Evolutionary conservation across 2,888 invertebrate genomes (phyloP), one percentile per base, ranked within the genome.

Genomic region (Chesias legatella): DNA sequence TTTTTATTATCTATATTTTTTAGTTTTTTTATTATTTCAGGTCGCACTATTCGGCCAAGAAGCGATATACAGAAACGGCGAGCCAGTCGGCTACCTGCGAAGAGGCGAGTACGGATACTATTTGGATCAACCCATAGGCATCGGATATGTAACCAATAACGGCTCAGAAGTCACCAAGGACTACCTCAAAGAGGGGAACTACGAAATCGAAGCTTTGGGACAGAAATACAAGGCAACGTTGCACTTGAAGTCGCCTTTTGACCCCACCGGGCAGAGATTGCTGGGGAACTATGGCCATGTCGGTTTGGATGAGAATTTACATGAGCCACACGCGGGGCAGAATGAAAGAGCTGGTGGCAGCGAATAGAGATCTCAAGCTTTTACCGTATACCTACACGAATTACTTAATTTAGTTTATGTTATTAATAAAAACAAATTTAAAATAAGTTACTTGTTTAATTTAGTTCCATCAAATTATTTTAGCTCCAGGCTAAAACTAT

Each of bases 1-100:
- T n/a, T n/a, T n/a, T n/a, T n/a, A n/a, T n/a, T n/a, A n/a, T n/a
- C n/a, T n/a, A n/a, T n/a, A n/a, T n/a, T n/a, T n/a, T n/a, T n/a
- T n/a, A n/a, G n/a, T n/a, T n/a, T n/a, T n/a, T n/a, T n/a, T n/a
- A n/a, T n/a, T n/a, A 11, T 63, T 60, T 10, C 75, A 92, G 78
- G 82, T 94, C 7, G 92, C 95, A n/a, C 67, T 98, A 26, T 95
- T 94, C 89, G 97, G 97, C 0, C 86, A 95, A 58, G 97, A 98
- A 88, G 93, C 94, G 0, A 93, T 97, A 63, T 95, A 92, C 81
- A 90, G 95, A 63, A 91, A 95, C 65, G 94, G 92, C 1, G 82
- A 90, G 56, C 88, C 93, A 0, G 94, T 95, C 3, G 97, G 97
- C 7, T 94, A 93, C 58, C 73, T 97, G 5, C 88, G 97, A 47